Conservation (phyloP, 2,888 invertebrate species). For the Strigamia transsilvanica region DNA sequence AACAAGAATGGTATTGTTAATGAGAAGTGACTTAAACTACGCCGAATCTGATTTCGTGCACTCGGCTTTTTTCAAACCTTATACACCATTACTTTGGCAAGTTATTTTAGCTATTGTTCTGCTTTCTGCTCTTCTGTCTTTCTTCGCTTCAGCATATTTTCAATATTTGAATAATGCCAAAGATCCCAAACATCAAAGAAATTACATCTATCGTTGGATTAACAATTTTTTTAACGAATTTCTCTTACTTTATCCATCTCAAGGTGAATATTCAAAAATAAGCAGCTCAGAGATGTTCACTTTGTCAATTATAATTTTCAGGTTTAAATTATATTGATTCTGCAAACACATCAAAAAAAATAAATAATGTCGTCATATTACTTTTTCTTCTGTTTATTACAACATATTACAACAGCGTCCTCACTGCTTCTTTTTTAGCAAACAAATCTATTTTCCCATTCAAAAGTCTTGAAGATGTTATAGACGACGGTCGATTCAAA, state of each 20-base stretch:
- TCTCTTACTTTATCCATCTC: background rate
- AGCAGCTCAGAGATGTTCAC: no score
- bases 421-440: background rate
- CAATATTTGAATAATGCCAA: background rate
- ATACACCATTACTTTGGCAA: background rate
- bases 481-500: background rate
- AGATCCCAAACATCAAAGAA: no score
- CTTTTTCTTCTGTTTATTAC: background rate
- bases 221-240: background rate
- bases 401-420: background rate
- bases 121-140: background rate
- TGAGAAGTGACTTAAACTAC: background rate
- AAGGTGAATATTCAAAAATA: no score
- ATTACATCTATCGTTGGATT: background rate
- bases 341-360: background rate
- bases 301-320: background rate
- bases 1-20: background rate
- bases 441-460: background rate
- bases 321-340: background rate
- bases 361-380: background rate
- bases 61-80: background rate
- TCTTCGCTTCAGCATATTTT: background rate
- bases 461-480: background rate
- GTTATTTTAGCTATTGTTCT: background rate
- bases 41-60: background rate